Base-by-base conservation (phyloP, 2,888 invertebrate species). In the Allygus modestus region DNA sequence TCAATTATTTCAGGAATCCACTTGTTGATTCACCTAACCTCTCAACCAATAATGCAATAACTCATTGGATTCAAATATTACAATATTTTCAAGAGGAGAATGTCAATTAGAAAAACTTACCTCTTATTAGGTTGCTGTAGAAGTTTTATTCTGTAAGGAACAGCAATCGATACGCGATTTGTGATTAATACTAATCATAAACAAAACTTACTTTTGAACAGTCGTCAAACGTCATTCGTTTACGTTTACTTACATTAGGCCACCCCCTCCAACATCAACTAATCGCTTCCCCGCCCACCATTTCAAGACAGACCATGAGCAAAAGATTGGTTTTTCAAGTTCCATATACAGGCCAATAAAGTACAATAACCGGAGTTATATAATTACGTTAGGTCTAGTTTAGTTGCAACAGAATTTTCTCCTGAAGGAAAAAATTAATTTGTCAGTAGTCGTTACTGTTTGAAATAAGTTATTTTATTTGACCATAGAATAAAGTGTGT, bases 1-100 rank as follows among this genome's bases (percentile, higher is more conserved):
- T n/a, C n/a, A n/a, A n/a, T n/a, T n/a, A n/a, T n/a, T n/a, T 20
- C 54, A 54, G 1, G 54, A 54, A 54, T 54, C 54, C 54, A 54
- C 54, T 23, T 54, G 54, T 54, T 54, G 54, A 54, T 54, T 54
- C 54, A 46, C 12, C 4, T 54, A 54, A 54, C 54, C 54, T 54
- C 20, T 46, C 12, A 46, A 15, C 15, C 4, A 46, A 46, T 46
- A 46, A 46, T 15, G 17, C 12, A 15, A 46, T 46, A 15, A 46
- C 46, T 15, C 46, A 15, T 46, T 15, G 12, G 46, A 46, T 37
- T 37, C 11, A 37, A n/a, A n/a, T n/a, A 37, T 4, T 15, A 46
- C 15, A 46, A 46, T 15, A 17, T 15, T 17, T 15, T 46, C 12
- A 15, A 15, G 12, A 46, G 9, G 12, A 46, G 9, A 15, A 46